Base-by-base conservation (phyloP, 2,888 invertebrate genomes). In the Villa cingulata region DNA sequence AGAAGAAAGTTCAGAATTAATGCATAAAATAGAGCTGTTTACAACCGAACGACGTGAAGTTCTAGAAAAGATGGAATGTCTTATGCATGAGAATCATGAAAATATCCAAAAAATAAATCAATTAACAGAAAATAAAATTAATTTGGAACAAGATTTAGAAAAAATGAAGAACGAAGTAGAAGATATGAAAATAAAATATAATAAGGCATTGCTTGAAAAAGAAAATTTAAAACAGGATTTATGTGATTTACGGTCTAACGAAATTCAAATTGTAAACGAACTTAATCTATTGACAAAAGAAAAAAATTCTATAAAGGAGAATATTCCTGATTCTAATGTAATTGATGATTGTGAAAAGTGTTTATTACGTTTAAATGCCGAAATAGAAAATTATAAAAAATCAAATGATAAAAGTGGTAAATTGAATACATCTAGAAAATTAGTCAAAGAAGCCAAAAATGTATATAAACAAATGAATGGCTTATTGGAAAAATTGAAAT, bases 1-100 rank as follows among this genome's bases (percentile, higher is more conserved):
- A 7, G 76, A 78, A 57, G 79, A 82, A 65, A 77, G 77, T 50
- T 72, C 75, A 16, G 82, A 83, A 59, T 63, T 83, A 49, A 73
- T 77, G 55, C 74, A 75, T 52, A 81, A 77, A 67, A 78, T 84
- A 50, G 80, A 83, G 60, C 64, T 81, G 27, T 81, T 81, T 55
- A 78, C 77, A 0, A 75, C 73, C 51, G 84, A 84, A 66, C 72
- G 80, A 37, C 73, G 80, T 54, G 81, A 81, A 65, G 78, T 82
- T 2, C 74, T 80, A 67, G 78, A 78, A 52, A 82, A 80, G 68
- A 75, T 81, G 74, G 78, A 75, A 62, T 72, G 70, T 53, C 64
- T 80, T n/a, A 74, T 68, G 48, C 59, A 66, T 12, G 81, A 82
- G 68, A 80, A 81, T 63, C 72, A 75, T 50, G 65, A 72, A 32